Percentiles rank a stretch among this genome's conserved stretches.
These are phyloP conservation scores for Phania funesta DNA, from an alignment of 2,888 invertebrate genomes.

Conservation along the genomic window DNA sequence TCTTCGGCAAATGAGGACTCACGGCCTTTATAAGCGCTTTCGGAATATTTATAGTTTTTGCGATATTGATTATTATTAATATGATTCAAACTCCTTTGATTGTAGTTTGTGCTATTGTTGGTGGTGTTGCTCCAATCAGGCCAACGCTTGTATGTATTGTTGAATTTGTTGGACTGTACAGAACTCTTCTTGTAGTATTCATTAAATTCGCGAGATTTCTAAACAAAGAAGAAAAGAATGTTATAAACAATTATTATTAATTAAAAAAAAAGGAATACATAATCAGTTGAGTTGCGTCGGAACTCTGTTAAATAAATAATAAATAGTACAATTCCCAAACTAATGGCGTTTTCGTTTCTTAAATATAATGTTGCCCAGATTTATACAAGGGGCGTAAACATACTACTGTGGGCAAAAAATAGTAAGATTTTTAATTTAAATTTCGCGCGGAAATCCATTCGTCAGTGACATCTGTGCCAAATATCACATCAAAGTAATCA, in stretches of 20 bases:
- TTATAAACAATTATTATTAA: neutral
- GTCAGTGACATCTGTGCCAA: no score
- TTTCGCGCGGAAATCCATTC: no score
- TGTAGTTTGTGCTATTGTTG: slow-evolving; percentile 10
- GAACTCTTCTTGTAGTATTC: slow-evolving; percentile 5
- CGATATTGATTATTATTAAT: slow-evolving; percentile 1
- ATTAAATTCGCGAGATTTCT: slow-evolving; percentile 42
- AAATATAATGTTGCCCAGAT: no score
- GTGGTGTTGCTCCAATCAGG: slow-evolving; percentile 4
- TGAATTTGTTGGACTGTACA: slow-evolving; percentile 20
- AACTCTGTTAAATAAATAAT: no score
- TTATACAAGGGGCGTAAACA: no score
- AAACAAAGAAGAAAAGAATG: neutral
- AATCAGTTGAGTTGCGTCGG: no score
- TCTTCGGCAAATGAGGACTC: slow-evolving; percentile 40
- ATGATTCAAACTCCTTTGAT: slow-evolving; percentile 8
- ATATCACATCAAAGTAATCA: no score
- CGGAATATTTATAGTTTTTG: slow-evolving; percentile 19
- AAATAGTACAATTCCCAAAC: no score
- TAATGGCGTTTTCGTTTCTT: no score
- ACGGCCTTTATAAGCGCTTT: neutral
- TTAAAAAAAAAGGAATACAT: no score
- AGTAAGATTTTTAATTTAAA: no score
- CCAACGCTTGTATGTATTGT: slow-evolving; percentile 41
- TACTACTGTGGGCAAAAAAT: no score